phyloP scores from a whole-genome alignment of 2,888 invertebrate genomes.

The Sepiola atlantica region DNA sequence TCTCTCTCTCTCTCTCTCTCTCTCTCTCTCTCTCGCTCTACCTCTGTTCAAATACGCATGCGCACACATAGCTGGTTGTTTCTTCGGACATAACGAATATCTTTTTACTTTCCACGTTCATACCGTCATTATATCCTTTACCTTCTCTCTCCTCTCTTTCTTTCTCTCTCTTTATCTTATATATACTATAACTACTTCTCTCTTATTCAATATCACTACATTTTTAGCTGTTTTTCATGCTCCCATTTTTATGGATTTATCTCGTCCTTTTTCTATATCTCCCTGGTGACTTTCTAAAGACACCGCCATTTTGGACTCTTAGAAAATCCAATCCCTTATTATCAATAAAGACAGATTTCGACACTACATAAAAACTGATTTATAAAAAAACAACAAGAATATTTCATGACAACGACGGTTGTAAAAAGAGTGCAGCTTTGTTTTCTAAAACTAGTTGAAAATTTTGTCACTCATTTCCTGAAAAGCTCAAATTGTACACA shows the following conservation, averaged over 20 bases:
- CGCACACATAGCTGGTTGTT: no score
- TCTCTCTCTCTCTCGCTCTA: not conserved
- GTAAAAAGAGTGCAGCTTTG: not conserved
- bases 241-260: not conserved
- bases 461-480: no score
- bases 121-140: no score
- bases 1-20: not conserved
- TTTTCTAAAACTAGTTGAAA: not conserved
- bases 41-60: not conserved
- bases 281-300: not conserved
- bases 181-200: no score
- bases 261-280: not conserved
- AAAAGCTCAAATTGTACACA: no score
- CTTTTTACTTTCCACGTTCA: no score
- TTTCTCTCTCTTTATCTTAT: not conserved
- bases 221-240: no score
- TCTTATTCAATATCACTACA: no score
- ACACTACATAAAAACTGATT: not conserved
- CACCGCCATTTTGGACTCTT: not conserved
- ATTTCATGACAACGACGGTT: not conserved
- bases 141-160: not conserved
- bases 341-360: not conserved
- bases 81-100: no score
- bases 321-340: not conserved
- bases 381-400: not conserved